These are phyloP conservation scores for Chloroceryle amazona DNA, from an alignment of 2,797 vertebrate species.

Conservation along the genomic window DNA sequence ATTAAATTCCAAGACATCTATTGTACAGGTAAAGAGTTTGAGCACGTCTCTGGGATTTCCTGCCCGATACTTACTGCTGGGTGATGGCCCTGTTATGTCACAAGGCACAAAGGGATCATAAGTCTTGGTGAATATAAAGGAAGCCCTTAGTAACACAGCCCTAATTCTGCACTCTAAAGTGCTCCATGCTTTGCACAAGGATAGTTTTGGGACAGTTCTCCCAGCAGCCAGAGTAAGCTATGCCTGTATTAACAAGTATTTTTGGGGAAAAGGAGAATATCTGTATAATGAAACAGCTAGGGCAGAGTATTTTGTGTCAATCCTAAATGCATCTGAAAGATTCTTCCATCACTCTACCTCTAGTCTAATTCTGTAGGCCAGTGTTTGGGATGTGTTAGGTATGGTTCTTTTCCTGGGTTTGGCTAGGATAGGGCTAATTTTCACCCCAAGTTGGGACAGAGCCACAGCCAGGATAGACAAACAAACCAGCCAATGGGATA, in stretches of 20 bases:
- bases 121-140: background rate
- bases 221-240: background rate
- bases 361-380: background rate
- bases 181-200: background rate
- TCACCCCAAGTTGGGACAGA: no score
- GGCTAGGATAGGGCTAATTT: no score
- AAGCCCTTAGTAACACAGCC: background rate
- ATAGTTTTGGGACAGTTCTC: background rate
- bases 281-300: background rate
- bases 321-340: background rate
- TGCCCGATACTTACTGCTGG: background rate
- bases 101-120: background rate
- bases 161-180: background rate
- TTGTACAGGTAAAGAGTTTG: background rate
- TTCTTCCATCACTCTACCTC: background rate
- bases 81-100: background rate
- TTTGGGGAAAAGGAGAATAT: background rate
- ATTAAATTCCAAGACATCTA: background rate
- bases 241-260: background rate
- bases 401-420: no score
- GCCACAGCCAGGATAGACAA: no score
- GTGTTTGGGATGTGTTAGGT: background rate
- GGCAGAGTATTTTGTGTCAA: background rate
- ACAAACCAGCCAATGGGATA: no score
- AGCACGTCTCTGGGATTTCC: background rate